Conservation (phyloP, 2,888 invertebrate species). For the Leptinotarsa haldemani region DNA sequence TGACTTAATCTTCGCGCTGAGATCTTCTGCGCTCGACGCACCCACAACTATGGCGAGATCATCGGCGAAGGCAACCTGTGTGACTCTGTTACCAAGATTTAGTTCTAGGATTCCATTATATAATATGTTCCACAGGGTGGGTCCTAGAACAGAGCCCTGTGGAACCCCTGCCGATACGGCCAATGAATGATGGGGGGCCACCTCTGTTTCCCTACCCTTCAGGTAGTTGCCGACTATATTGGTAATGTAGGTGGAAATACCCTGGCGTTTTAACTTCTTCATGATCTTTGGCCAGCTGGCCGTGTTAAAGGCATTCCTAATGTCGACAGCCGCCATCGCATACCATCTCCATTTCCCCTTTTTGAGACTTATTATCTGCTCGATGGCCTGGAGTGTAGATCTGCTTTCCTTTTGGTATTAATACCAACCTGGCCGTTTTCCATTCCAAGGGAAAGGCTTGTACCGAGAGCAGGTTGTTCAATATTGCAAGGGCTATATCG, state of each 20-base stretch:
- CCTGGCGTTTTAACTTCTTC: background rate
- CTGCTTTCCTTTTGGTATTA: constrained; percentile 13
- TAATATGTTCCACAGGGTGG: constrained; percentile 28
- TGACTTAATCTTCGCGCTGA: constrained; percentile 16
- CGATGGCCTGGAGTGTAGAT: constrained; percentile 1
- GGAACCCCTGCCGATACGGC: constrained; percentile 21
- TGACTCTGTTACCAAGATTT: constrained; percentile 7
- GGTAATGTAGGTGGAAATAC: background rate
- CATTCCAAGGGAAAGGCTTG: constrained; percentile 13
- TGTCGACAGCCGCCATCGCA: constrained; percentile 1
- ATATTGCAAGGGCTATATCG: background rate
- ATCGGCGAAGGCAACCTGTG: constrained; percentile 29
- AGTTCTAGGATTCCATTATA: constrained; percentile 22
- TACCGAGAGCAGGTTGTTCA: background rate
- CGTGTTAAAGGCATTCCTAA: constrained; percentile 8
- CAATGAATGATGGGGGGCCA: background rate
- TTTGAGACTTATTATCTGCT: background rate
- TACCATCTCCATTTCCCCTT: background rate
- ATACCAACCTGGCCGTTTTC: constrained; percentile 15
- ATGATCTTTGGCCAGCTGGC: constrained; percentile 1
- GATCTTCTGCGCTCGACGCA: constrained; percentile 12
- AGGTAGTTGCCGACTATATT: background rate
- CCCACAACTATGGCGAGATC: constrained; percentile 29
- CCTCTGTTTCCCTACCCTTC: background rate
- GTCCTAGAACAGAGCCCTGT: constrained; percentile 33